Evolutionary conservation across 2,888 invertebrate species (phyloP), one percentile per base, ranked within the genome.

Genomic region (Trachelus stipa): DNA sequence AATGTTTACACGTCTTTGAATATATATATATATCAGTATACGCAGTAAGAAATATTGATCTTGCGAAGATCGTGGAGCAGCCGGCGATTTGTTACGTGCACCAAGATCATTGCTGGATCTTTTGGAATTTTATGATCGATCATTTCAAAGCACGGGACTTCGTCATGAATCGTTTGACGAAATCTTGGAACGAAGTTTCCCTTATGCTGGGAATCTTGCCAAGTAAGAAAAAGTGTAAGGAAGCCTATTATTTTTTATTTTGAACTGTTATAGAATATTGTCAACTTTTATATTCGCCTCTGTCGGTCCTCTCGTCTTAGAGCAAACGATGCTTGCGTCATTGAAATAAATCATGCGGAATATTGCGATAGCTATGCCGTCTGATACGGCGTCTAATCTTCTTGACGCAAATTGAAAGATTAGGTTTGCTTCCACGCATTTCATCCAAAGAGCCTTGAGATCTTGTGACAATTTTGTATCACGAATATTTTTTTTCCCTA

Each of bases 281-380:
- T 56, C 15, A 23, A 56, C 23, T 56, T 23, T 23, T 23, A 9
- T 56, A 23, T 23, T 15, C 23, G 6, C 1, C 1, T 9, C 12
- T 4, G 15, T 40, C 40, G 40, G 40, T 40, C 40, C 40, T 40
- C 40, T 56, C 9, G 56, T 23, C 56, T 56, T 56, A 23, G 56
- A 23, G 56, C 23, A 56, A 56, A 35, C 11, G 30, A 35, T 3
- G 12, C 37, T 34, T 74, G 74, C 74, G 74, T 74, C 74, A 74
- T 35, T 15, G 74, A 34, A 74, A 74, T 74, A 74, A 74, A 74
- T 74, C 74, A 74, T 15, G 74, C 35, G 74, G 3, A 9, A 35
- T 37, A n/a, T 34, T 9, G 34, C 74, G 74, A 74, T 56, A 23
- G 56, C 56, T 56, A 56, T 9, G 23, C 23, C 56, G 23, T 56